Evolutionary conservation across 1,140 invertebrate species (phyloP), one percentile per base, ranked within the genome.

Genomic region (Caenorhabditis elegans): DNA sequence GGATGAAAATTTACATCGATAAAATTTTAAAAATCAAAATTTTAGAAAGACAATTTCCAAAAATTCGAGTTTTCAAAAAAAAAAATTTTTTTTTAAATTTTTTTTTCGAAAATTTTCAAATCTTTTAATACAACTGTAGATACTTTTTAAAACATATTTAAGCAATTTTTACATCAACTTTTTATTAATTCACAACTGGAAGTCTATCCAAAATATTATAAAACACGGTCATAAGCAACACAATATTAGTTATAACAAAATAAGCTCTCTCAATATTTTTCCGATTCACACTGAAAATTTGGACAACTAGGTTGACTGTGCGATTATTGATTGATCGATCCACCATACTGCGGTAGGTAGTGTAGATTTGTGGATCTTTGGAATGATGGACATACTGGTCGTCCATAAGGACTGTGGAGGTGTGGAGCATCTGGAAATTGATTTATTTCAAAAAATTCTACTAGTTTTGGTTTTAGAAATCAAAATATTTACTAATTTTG

Each of bases 221-320:
- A 22, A 70, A 39, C 1, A 39, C 34, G 0, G 31, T 11, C 60
- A 70, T 70, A 1, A 70, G 19, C n/a, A 70, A 22, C 3, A 70
- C 60, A 39, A 70, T 70, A 70, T 70, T 70, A 10, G 60, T 39
- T 22, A 39, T 70, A 31, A 70, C 60, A 70, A 70, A 70, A 39
- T 70, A 70, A 0, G 60, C 60, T 24, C 60, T n/a, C 19, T 39
- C 60, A 1, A 70, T 24, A 39, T 70, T 70, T n/a, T 36, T 39
- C 19, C 19, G 4, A 22, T 70, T 70, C 34, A 70, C 31, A 70
- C 19, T 19, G 34, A 70, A 70, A 2, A 70, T 8, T 39, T 39
- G 60, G 31, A 70, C 22, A 4, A 70, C 60, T 6, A 70, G 13
- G 26, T 70, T 70, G 1, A 39, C 60, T 2, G 31, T 11, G 19